Evolutionary conservation across 2,797 vertebrate species (phyloP).

Genomic region (Catostomus latipinnis): DNA sequence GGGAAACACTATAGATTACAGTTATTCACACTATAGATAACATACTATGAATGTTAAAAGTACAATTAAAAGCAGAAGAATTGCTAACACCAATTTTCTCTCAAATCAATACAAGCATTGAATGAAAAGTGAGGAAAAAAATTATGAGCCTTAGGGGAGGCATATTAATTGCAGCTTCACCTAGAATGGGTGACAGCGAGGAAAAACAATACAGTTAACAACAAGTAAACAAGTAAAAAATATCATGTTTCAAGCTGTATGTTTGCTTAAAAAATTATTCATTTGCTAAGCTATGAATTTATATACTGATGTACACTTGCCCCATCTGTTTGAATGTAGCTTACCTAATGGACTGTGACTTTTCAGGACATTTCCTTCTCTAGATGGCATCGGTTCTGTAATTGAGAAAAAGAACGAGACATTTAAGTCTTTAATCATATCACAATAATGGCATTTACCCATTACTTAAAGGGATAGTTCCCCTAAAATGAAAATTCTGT

Average conservation of each 20-base stretch:
- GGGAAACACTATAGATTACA: too few species aligned
- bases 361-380: background rate
- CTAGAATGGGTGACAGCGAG: background rate
- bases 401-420: background rate
- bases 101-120: background rate
- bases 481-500: background rate
- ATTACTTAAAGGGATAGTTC: too few species aligned
- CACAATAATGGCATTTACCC: background rate
- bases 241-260: background rate
- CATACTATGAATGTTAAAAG: background rate
- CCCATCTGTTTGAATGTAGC: background rate
- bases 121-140: background rate
- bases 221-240: background rate
- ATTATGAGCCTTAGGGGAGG: background rate
- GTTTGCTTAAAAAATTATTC: background rate
- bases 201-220: background rate
- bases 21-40: too few species aligned
- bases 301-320: background rate
- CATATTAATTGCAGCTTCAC: background rate
- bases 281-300: background rate
- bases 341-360: slow-evolving; percentile 10
- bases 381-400: slow-evolving; percentile 14
- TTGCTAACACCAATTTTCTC: too few species aligned
- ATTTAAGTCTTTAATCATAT: background rate
- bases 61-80: background rate